Base-by-base conservation (phyloP, 2,797 vertebrate genomes). In the Aeoliscus strigatus region DNA sequence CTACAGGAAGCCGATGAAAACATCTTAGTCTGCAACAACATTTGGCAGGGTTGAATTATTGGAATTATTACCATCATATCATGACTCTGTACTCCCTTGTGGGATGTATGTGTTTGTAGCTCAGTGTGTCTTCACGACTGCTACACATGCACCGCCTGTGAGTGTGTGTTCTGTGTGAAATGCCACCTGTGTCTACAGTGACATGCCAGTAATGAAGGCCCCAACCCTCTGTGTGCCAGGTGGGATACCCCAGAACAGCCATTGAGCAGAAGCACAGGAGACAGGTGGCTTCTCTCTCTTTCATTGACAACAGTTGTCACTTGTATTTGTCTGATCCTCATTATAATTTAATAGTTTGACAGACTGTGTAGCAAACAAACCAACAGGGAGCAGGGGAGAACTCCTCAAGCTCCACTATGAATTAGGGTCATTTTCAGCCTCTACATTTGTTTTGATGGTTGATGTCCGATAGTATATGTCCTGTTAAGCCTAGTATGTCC, bases 141-240 rank as follows among this genome's bases (percentile, higher is more conserved):
- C 18, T 14, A 27, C 55, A 67, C 14, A 28, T 70, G 66, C 42
- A 21, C 54, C 3, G 25, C 54, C 21, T 35, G 35, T 17, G 49
- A 30, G 30, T 21, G 33, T 48, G 56, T 39, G 43, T 50, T 43
- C 2, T 5, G 14, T 53, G 56, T 47, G 46, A 53, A 49, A 37
- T 29, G 54, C 64, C 79, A 83, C 74, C 74, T 83, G 82, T 49
- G 71, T 84, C 77, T 73, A 60, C 14, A 18, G 35, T 81, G 80
- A 78, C 70, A 77, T 64, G 65, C 41, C 16, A 25, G 52, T 51
- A 67, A 59, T 56, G 25, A 66, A 32, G 14, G 14, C 36, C 42
- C 18, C 12, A n/a, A n/a, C 29, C 39, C 40, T 12, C 6, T 46
- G 12, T 14, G 11, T 51, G 51, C 53, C 68, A 81, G 73, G 72